Conservation (phyloP, 2,797 vertebrate genomes). For the Sebastes paucispinis region DNA sequence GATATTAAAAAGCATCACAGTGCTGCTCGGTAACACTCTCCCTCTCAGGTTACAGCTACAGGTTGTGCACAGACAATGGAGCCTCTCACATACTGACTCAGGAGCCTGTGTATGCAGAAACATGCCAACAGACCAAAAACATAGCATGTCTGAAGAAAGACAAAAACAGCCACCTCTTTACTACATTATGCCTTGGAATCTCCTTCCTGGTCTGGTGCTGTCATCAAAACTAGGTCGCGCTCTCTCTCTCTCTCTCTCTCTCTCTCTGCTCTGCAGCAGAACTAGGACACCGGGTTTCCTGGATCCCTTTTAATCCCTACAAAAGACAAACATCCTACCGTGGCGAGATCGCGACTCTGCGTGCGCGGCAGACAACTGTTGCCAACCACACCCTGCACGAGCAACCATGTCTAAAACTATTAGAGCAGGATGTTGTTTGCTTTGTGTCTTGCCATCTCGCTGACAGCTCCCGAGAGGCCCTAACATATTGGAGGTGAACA, state of each 20-base stretch:
- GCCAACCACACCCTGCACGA: conserved; percentile 64
- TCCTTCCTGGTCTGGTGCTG: conserved; percentile 56
- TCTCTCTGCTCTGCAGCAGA: conserved; percentile 43
- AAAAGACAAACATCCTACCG: conserved; percentile 76
- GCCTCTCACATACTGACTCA: conserved; percentile 52
- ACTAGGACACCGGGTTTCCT: conserved; percentile 76
- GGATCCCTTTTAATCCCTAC: conserved; percentile 74
- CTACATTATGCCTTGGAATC: conserved; percentile 62
- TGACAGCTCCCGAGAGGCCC: conserved; percentile 63
- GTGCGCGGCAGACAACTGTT: conserved; percentile 61
- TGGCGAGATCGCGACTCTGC: conserved; percentile 49
- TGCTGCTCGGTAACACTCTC: conserved; percentile 18
- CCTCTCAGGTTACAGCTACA: conserved; percentile 64
- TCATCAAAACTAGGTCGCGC: conserved; percentile 69
- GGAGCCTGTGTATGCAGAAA: conserved; percentile 30
- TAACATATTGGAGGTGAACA: conserved; percentile 37
- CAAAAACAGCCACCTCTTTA: conserved; percentile 49
- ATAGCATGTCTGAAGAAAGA: conserved; percentile 25
- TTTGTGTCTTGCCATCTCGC: conserved; percentile 53
- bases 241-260: conserved; percentile 5
- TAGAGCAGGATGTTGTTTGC: conserved; percentile 55
- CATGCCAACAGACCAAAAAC: conserved; percentile 35
- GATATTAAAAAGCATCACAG: conserved; percentile 22
- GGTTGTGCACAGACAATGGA: conserved; percentile 59
- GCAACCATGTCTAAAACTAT: conserved; percentile 68